These are phyloP conservation scores for Pheosia tremula DNA, from an alignment of 2,888 invertebrate genomes.

Conservation along the genomic window DNA sequence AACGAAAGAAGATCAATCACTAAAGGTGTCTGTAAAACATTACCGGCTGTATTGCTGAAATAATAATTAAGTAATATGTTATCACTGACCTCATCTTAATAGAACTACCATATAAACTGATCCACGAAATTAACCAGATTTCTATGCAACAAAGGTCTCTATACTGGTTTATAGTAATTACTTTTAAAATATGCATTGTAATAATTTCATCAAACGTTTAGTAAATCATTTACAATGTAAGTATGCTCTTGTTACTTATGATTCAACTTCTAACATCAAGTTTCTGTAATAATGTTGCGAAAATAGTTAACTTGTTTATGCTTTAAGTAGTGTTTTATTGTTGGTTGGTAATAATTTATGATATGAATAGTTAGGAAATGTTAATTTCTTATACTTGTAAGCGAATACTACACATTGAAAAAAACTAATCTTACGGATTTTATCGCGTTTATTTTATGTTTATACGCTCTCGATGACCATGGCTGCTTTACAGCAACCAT, in stretches of 20 bases:
- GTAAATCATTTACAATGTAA: conserved; percentile 39
- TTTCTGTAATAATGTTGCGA: conserved; percentile 25
- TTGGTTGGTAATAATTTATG: no score
- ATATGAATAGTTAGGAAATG: no score
- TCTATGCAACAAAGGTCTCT: conserved; percentile 32
- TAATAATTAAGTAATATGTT: conserved; percentile 72
- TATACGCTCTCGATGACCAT: no score
- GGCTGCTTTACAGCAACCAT: no score
- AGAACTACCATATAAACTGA: conserved; percentile 40
- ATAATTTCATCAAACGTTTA: conserved; percentile 49
- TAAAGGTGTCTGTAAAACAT: conserved; percentile 44
- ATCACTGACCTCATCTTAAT: conserved; percentile 64
- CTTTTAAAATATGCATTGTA: conserved; percentile 31
- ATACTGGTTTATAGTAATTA: conserved; percentile 37
- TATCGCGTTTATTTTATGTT: no score
- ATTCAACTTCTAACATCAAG: conserved; percentile 20
- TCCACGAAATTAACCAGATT: conserved; percentile 20
- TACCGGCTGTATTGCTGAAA: conserved; percentile 63
- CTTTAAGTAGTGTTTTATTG: no score
- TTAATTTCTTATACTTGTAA: no score
- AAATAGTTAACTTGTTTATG: conserved; percentile 7
- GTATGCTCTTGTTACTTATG: conserved; percentile 23
- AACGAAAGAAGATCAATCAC: conserved; percentile 39
- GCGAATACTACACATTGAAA: no score
- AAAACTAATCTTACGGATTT: no score